These are phyloP conservation scores for Drosophila neoperkinsi DNA, from an alignment of 2,888 invertebrate species.

Conservation along the genomic window DNA sequence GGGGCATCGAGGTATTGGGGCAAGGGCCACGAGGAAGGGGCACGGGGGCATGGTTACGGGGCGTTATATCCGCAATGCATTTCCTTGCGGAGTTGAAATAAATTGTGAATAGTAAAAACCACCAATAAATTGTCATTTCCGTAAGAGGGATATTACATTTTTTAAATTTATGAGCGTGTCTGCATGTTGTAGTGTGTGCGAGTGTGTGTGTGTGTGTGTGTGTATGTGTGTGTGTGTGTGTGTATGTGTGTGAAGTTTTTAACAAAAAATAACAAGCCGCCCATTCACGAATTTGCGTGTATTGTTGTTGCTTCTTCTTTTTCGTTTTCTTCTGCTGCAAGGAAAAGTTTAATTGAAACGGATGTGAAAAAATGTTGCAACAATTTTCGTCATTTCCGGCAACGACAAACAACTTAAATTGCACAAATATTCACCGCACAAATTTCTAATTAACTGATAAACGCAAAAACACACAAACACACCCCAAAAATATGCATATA, in stretches of 20 bases:
- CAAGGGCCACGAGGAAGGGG: not conserved
- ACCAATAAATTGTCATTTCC: conserved; percentile 82
- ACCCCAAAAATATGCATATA: conserved; percentile 10
- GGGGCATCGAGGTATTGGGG: not conserved
- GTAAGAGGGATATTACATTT: conserved; percentile 82
- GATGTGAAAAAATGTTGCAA: conserved; percentile 53
- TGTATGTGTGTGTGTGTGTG: conserved; percentile 1
- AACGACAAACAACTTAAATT: conserved; percentile 48
- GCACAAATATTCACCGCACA: conserved; percentile 23
- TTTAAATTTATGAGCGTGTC: conserved; percentile 76
- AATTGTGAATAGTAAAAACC: conserved; percentile 80
- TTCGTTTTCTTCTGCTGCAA: conserved; percentile 6
- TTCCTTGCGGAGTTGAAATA: conserved; percentile 81
- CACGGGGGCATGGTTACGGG: conserved; percentile 20
- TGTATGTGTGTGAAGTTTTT: conserved; percentile 36
- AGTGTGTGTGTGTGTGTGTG: not conserved
- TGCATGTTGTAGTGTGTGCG: conserved; percentile 11
- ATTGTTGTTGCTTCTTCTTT: conserved; percentile 15
- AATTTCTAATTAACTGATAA: conserved; percentile 79
- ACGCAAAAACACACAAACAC: conserved; percentile 12
- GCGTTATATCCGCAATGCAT: conserved; percentile 80
- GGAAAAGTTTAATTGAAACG: conserved; percentile 75
- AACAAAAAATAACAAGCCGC: conserved; percentile 51
- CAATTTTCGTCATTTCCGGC: conserved; percentile 64
- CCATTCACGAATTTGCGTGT: conserved; percentile 47